A percentile compares a stretch with the other conserved stretches of the same genome.
These are phyloP conservation scores for Florisuga fusca DNA, from an alignment of 2,797 vertebrate genomes.

Conservation along the genomic window DNA sequence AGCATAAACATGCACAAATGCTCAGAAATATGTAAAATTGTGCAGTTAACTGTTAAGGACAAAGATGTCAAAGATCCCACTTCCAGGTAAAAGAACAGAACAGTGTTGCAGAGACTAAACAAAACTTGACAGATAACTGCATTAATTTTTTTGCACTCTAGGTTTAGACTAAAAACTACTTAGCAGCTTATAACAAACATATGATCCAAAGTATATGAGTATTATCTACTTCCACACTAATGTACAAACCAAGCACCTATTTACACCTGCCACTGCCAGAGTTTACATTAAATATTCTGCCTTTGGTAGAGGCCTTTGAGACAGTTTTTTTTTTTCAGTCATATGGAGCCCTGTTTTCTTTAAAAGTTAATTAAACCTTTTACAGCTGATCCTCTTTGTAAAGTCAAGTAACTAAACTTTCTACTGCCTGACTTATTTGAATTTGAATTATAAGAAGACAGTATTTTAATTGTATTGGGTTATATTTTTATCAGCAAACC, in stretches of 20 bases:
- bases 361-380: not conserved
- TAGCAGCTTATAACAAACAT: accelerated
- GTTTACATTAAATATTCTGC: not conserved
- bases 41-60: not conserved
- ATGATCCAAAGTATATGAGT: not conserved
- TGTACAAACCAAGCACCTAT: not conserved
- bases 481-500: not conserved
- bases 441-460: not conserved
- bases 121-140: not conserved
- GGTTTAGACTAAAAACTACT: not conserved
- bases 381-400: not conserved
- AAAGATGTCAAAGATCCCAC: not conserved
- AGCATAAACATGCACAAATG: not conserved
- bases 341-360: not conserved
- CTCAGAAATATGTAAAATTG: not conserved
- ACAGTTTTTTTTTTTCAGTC: not conserved
- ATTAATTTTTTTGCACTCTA: not conserved
- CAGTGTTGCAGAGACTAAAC: not conserved
- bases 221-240: not conserved
- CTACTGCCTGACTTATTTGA: not conserved
- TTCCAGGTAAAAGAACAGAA: not conserved
- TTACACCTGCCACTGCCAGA: not conserved
- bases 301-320: not conserved
- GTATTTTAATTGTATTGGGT: not conserved
- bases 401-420: not conserved